Base-by-base conservation (phyloP, 2,888 invertebrate genomes). In the Acleris literana region DNA sequence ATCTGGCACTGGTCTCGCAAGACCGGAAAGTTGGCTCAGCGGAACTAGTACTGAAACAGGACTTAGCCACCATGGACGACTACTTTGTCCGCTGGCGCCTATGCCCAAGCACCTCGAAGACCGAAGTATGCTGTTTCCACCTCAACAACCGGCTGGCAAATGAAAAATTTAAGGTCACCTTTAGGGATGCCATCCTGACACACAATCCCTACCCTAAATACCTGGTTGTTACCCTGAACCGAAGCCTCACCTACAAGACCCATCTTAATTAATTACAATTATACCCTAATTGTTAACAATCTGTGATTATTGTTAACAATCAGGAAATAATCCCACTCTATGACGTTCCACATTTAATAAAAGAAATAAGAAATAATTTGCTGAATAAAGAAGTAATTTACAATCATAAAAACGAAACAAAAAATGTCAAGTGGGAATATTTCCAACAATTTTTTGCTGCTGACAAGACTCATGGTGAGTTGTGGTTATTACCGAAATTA, bases 311-410 rank as follows among this genome's bases (percentile, higher is more conserved):
- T 46, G 18, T 66, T 7, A 54, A 60, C 25, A 33, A 51, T 16
- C n/a, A 53, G 18, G 58, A 61, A 54, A 64, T 67, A 33, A 46
- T 69, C 2, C 64, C 64, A 11, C 33, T 71, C 11, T 68, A 64
- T 63, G 68, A 68, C 48, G 57, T 65, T 9, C 70, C 68, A 11
- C 67, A 71, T 51, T 52, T 70, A 18, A 29, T 71, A 18, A 69
- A 71, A 55, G 69, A 66, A 18, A 48, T 71, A 3, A 18, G 68
- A 52, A 69, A 74, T 49, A 69, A 74, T 68, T 54, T 72, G 18
- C 16, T 72, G 16, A 70, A 53, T 5, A 74, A 74, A 68, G 63
- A 70, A 52, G 1, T 20, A 20, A 20, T 20, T 2, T 20, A 20
- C 20, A 20, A 20, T 20, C 1, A 20, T 20, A 20, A 20, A 20